Evolutionary conservation across 2,113 vertebrate genomes (phyloP).

Genomic region (Terrapene triunguis): DNA sequence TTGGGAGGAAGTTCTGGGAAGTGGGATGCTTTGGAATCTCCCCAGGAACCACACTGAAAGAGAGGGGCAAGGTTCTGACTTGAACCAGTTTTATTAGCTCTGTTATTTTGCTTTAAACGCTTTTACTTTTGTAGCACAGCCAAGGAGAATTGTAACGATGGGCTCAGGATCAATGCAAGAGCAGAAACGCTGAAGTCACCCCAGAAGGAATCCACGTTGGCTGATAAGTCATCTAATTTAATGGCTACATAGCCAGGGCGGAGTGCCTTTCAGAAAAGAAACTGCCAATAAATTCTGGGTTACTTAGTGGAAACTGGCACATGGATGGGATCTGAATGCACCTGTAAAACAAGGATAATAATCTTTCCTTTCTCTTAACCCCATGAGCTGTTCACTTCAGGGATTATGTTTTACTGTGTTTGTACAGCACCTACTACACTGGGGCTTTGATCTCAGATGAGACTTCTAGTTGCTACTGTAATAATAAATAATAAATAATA

Average conservation of each 20-base stretch:
- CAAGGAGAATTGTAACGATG: neutral
- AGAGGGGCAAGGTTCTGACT: neutral
- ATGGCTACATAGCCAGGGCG: neutral
- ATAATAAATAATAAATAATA: no score
- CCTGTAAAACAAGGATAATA: neutral
- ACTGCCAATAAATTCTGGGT: neutral
- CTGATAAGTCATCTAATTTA: neutral
- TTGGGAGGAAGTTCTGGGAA: neutral
- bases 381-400: neutral
- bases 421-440: neutral
- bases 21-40: neutral
- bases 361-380: neutral
- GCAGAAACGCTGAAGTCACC: neutral
- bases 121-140: neutral
- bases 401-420: neutral
- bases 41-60: neutral
- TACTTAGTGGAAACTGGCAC: neutral
- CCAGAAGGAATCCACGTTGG: neutral
- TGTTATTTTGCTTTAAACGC: neutral
- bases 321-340: neutral
- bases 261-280: neutral
- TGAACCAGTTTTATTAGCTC: neutral
- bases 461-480: neutral
- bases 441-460: neutral
- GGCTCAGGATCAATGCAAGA: neutral